phyloP scores from a whole-genome alignment of 2,888 invertebrate species.

The Callosobruchus maculatus region DNA sequence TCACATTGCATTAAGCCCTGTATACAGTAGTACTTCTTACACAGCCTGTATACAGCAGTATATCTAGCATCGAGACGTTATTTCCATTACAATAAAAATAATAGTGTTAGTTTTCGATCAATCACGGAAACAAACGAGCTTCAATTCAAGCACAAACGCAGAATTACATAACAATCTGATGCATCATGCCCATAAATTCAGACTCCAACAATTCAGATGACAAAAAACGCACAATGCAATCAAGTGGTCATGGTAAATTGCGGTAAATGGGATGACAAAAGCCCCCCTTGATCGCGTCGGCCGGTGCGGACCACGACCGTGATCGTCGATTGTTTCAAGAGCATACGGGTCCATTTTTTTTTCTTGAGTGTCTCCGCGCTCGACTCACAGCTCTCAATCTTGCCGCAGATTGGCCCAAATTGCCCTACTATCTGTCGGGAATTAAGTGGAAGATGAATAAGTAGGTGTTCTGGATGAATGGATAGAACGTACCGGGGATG shows the following conservation, averaged over 20 bases:
- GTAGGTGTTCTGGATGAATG: not conserved
- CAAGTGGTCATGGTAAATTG: constrained; percentile 20
- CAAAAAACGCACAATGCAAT: constrained; percentile 26
- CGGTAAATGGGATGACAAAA: constrained; percentile 29
- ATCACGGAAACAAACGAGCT: not conserved
- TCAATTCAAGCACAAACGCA: not conserved
- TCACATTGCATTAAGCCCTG: no score
- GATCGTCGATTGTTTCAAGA: not conserved
- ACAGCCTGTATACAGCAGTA: not conserved
- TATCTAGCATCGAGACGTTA: not conserved
- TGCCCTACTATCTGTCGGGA: not conserved
- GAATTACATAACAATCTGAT: not conserved
- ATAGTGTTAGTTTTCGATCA: not conserved
- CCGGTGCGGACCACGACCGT: not conserved
- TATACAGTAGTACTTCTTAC: no score
- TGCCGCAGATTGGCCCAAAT: not conserved
- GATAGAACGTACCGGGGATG: not conserved
- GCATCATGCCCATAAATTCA: constrained; percentile 10
- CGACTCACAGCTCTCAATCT: not conserved
- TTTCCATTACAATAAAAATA: not conserved
- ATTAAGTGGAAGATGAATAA: not conserved
- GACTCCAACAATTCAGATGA: constrained; percentile 17
- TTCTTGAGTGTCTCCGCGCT: not conserved
- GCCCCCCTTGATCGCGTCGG: constrained; percentile 9
- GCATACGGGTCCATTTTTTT: not conserved